These are phyloP conservation scores for Lycocorax pyrrhopterus DNA, from an alignment of 2,113 vertebrate species.

Conservation along the genomic window DNA sequence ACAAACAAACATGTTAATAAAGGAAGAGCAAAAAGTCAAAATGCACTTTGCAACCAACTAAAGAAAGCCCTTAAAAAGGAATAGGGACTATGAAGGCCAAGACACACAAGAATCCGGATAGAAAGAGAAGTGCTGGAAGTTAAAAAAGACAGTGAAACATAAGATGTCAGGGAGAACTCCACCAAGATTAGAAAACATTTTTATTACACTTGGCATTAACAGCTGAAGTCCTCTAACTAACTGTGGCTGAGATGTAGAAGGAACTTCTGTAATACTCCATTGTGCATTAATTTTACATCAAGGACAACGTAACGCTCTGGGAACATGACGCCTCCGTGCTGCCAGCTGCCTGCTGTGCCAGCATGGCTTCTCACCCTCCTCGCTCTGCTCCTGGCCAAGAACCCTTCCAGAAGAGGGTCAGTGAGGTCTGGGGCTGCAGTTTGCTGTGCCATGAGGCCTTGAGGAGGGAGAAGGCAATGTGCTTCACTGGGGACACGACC, in stretches of 20 bases:
- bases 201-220: neutral
- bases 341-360: neutral
- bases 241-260: neutral
- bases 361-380: neutral
- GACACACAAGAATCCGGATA: neutral
- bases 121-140: neutral
- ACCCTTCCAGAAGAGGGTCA: neutral
- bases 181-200: neutral
- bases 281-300: neutral
- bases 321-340: neutral
- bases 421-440: neutral
- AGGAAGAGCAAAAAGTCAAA: neutral
- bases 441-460: neutral
- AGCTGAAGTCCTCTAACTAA: neutral
- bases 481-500: neutral
- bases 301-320: neutral
- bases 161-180: neutral
- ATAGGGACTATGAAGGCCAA: neutral
- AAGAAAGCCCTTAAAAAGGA: neutral
- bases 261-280: neutral
- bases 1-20: neutral
- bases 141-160: neutral
- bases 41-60: neutral
- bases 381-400: fast-evolving
- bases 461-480: neutral